These are phyloP conservation scores for Chaetodon trifascialis DNA, from an alignment of 2,113 vertebrate genomes.

Conservation along the genomic window DNA sequence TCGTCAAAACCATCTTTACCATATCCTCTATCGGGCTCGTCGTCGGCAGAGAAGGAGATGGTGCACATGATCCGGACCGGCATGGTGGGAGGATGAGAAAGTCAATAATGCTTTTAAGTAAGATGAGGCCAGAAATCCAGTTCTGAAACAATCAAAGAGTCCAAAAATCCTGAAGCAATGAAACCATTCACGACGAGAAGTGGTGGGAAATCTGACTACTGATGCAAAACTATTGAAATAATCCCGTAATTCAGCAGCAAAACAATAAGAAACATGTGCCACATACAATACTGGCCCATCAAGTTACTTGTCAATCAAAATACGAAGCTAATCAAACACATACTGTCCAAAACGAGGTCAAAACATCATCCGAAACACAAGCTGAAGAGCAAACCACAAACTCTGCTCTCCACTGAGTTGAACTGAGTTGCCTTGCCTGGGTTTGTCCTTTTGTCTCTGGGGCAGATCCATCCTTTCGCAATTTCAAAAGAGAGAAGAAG, in stretches of 20 bases:
- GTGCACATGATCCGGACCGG: constrained; percentile 96
- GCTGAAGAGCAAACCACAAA: constrained; percentile 11
- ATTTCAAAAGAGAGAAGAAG: constrained; percentile 51
- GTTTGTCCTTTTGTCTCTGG: constrained; percentile 65
- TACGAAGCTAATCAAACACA: background rate
- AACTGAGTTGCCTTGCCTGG: constrained; percentile 29
- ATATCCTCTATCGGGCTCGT: constrained; percentile 77
- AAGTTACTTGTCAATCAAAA: background rate
- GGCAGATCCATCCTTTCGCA: constrained; percentile 63
- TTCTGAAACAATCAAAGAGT: background rate
- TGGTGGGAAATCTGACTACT: background rate
- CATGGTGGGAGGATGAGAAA: constrained; percentile 79
- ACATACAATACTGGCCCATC: background rate
- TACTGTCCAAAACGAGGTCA: constrained; percentile 14
- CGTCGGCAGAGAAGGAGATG: constrained; percentile 91
- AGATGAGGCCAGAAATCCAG: background rate
- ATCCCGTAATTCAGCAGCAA: background rate
- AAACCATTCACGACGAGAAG: constrained; percentile 5
- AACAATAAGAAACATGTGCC: background rate
- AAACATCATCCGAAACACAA: constrained; percentile 25
- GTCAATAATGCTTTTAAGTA: background rate
- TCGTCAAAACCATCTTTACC: constrained; percentile 77
- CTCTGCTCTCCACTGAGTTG: background rate
- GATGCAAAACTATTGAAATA: constrained; percentile 6
- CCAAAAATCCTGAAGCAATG: background rate